These are phyloP conservation scores for Lepidonotus clava DNA, from an alignment of 2,888 invertebrate species.

Conservation along the genomic window DNA sequence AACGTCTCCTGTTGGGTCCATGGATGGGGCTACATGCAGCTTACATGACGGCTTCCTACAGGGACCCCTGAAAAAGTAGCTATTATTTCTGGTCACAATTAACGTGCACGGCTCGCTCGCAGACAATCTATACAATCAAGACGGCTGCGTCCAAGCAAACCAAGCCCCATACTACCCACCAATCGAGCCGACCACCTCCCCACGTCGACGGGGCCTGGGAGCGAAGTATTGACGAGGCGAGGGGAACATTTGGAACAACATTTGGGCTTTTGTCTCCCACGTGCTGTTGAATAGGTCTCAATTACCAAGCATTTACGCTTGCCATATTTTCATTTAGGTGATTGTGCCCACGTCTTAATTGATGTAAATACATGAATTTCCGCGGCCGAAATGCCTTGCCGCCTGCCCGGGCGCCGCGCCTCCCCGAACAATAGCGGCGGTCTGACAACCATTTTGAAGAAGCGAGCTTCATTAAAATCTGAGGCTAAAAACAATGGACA, in stretches of 20 bases:
- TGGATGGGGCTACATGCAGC: too few species aligned
- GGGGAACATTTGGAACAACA: slow-evolving; percentile 10
- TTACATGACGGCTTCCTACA: too few species aligned
- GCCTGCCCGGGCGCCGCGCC: background rate
- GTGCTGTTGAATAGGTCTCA: slow-evolving; percentile 26
- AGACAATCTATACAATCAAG: background rate
- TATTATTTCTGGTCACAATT: too few species aligned
- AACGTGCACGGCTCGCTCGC: background rate
- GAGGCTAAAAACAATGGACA: slow-evolving; percentile 40
- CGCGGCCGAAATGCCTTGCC: slow-evolving; percentile 23
- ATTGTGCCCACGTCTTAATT: slow-evolving; percentile 43
- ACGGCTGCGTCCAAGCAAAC: background rate
- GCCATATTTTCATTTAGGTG: slow-evolving; percentile 33
- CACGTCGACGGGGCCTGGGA: background rate
- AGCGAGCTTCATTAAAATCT: slow-evolving; percentile 44
- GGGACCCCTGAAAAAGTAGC: too few species aligned
- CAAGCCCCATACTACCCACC: background rate
- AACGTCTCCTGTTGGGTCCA: too few species aligned
- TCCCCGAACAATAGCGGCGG: background rate
- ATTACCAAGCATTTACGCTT: slow-evolving; percentile 17
- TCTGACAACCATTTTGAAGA: slow-evolving; percentile 33
- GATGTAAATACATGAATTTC: slow-evolving; percentile 48
- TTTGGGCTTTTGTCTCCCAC: slow-evolving; percentile 18
- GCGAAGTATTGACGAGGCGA: background rate
- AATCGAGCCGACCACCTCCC: too few species aligned